A percentile compares a stretch with the other conserved stretches of the same genome.
Conservation (phyloP, 2,113 vertebrate genomes). For the Heterochromis multidens region DNA sequence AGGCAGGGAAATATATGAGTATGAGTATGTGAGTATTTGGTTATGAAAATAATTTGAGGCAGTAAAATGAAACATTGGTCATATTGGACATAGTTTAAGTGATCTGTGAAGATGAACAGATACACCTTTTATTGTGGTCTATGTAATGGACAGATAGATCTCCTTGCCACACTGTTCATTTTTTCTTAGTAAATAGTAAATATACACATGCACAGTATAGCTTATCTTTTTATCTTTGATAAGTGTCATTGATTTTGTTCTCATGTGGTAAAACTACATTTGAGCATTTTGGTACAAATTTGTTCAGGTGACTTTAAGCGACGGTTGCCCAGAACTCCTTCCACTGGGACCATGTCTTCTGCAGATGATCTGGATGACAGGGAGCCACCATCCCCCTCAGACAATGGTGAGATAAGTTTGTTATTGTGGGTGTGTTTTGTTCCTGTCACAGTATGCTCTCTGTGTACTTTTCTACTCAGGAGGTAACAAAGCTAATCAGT, state of each 20-base stretch:
- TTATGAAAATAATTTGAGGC: background rate
- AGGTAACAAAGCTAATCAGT: background rate
- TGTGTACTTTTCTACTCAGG: background rate
- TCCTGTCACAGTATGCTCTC: background rate
- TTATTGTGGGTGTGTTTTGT: background rate
- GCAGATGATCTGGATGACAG: constrained; percentile 97
- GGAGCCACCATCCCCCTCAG: constrained; percentile 89
- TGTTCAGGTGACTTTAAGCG: constrained; percentile 90
- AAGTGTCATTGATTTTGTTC: background rate
- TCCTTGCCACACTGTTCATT: background rate
- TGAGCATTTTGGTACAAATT: background rate
- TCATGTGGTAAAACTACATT: background rate
- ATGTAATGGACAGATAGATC: background rate
- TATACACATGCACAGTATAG: background rate
- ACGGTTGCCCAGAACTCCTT: constrained; percentile 91
- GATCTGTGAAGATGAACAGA: background rate
- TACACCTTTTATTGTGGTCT: background rate
- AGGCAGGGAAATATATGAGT: background rate
- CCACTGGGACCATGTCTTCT: constrained; percentile 97
- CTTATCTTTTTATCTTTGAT: background rate
- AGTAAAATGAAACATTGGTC: background rate
- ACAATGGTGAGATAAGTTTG: constrained; percentile 79
- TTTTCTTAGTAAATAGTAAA: background rate
- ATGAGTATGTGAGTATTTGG: background rate
- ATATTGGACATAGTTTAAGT: background rate